Conservation (phyloP, 2,113 vertebrate species). For the Prochilodus magdalenae region DNA sequence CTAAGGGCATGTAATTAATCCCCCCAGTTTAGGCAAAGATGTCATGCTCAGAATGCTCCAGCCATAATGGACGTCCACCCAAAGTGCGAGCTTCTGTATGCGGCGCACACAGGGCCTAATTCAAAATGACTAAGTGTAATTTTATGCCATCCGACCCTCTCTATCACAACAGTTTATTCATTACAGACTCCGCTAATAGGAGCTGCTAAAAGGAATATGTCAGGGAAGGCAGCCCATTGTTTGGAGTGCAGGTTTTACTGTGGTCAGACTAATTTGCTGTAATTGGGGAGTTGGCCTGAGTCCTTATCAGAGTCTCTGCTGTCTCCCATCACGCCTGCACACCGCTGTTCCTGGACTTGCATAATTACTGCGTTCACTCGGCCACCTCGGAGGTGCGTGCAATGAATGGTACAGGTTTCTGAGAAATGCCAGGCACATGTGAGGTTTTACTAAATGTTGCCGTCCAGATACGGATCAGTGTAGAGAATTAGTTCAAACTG, state of each 20-base stretch:
- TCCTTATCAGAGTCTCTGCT: conserved; percentile 36
- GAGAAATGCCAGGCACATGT: not conserved
- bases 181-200: conserved; percentile 43
- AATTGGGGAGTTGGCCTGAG: conserved; percentile 50
- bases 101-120: conserved; percentile 1
- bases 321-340: conserved; percentile 10
- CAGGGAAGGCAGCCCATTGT: conserved; percentile 36
- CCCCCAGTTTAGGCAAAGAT: not conserved
- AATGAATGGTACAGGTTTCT: conserved; percentile 18
- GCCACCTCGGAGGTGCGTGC: conserved; percentile 19
- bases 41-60: not conserved
- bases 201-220: conserved; percentile 46
- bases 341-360: conserved; percentile 29
- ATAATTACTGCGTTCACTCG: conserved; percentile 37
- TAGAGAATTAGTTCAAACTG: no score
- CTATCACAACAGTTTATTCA: conserved; percentile 52
- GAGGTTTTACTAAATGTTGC: no score
- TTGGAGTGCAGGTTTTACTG: conserved; percentile 43
- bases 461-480: no score
- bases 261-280: conserved; percentile 49
- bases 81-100: not conserved
- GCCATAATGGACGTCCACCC: not conserved
- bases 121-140: conserved; percentile 37
- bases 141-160: conserved; percentile 33
- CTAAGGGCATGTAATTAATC: not conserved